Percentiles rank a stretch among this genome's conserved stretches.
These are phyloP conservation scores for Xiphias gladius DNA, from an alignment of 2,113 vertebrate genomes.

Conservation along the genomic window DNA sequence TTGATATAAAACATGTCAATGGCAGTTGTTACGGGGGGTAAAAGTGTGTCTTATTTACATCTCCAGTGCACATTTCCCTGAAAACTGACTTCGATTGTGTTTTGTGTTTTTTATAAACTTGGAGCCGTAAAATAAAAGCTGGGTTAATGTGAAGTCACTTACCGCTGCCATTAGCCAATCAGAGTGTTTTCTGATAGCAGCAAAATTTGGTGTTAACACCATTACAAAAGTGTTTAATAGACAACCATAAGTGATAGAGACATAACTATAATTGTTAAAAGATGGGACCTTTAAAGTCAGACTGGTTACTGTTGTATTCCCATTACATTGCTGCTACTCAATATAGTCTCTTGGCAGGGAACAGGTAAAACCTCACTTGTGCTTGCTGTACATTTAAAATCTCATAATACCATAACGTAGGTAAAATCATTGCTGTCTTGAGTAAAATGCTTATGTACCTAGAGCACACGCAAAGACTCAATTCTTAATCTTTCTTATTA, in stretches of 20 bases:
- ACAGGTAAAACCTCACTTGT: neutral
- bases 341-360: neutral
- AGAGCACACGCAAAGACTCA: neutral
- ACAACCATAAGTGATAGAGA: too few relatives aligned
- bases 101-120: too few relatives aligned
- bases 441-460: neutral
- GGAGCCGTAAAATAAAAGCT: too few relatives aligned
- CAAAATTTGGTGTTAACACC: too few relatives aligned
- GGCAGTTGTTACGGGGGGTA: neutral
- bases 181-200: too few relatives aligned
- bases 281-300: slow-evolving; percentile 11
- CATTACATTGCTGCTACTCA: neutral
- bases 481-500: too few relatives aligned
- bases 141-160: too few relatives aligned
- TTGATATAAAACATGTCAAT: neutral
- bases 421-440: neutral
- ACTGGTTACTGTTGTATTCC: neutral
- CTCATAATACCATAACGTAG: neutral
- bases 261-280: too few relatives aligned
- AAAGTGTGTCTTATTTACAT: neutral
- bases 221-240: too few relatives aligned
- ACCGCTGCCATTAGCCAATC: too few relatives aligned
- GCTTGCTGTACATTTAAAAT: neutral
- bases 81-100: too few relatives aligned
- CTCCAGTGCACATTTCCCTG: neutral